These are phyloP conservation scores for Paedocypris micromegethes DNA, from an alignment of 2,797 vertebrate genomes.

Conservation along the genomic window DNA sequence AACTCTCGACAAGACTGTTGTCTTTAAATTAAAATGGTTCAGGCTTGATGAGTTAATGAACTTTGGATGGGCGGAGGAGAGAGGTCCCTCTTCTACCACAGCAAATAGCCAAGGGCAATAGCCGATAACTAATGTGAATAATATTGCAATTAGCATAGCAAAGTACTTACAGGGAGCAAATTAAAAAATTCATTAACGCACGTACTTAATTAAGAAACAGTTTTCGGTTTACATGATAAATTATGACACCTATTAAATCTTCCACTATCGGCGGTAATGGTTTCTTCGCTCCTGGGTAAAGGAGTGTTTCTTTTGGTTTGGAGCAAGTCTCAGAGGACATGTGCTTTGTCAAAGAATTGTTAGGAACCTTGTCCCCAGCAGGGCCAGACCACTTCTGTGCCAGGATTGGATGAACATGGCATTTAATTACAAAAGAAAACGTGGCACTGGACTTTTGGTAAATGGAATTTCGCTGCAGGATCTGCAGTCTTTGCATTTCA, in stretches of 20 bases:
- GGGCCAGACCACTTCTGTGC: conserved; percentile 32
- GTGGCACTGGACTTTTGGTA: too few relatives aligned
- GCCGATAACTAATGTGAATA: conserved; percentile 99
- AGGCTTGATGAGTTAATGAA: conserved; percentile 72
- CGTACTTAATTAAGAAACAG: conserved; percentile 99
- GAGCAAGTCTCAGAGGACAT: conserved; percentile 75
- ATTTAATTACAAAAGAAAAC: too few relatives aligned
- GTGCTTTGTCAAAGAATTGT: conserved; percentile 69
- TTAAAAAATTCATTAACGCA: conserved; percentile 99
- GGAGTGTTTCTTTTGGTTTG: conserved; percentile 80
- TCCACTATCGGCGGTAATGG: conserved; percentile 88
- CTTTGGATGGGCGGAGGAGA: conserved; percentile 71
- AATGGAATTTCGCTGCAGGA: too few relatives aligned
- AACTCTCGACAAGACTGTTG: conserved; percentile 34
- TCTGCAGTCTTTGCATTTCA: too few relatives aligned
- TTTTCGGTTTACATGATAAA: conserved; percentile 99
- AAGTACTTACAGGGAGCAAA: conserved; percentile 99
- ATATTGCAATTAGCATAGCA: conserved; percentile 99
- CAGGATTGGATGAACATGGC: too few relatives aligned
- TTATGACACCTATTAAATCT: conserved; percentile 99
- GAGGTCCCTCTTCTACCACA: conserved; percentile 77
- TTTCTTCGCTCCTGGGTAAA: conserved; percentile 87
- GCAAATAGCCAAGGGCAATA: conserved; percentile 99
- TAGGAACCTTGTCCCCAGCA: conserved; percentile 68
- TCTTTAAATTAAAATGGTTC: conserved; percentile 49